A percentile compares a stretch with the other conserved stretches of the same genome.
Evolutionary conservation across 2,888 invertebrate genomes (phyloP).

Genomic region (Uloborus plumipes): DNA sequence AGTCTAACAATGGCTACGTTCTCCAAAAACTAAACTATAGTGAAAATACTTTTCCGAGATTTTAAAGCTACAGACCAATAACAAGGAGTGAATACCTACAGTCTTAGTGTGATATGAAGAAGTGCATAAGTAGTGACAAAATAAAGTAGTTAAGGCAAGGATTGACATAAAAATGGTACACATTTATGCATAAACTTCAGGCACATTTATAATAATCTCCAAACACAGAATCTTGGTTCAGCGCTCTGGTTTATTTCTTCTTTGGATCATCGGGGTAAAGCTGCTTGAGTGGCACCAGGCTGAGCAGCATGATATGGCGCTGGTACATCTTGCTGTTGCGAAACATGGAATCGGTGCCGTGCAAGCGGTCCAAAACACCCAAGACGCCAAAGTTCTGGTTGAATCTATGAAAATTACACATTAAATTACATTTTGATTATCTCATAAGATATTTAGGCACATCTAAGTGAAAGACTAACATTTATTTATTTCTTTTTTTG

Average conservation of each 20-base stretch:
- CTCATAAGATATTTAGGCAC: background rate
- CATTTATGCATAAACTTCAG: constrained; percentile 8
- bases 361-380: constrained; percentile 84
- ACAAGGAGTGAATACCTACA: no score
- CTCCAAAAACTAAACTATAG: no score
- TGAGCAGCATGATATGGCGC: constrained; percentile 75
- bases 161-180: background rate
- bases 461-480: no score
- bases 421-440: background rate
- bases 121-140: no score
- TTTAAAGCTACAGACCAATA: no score
- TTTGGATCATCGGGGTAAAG: constrained; percentile 67
- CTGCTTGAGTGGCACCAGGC: constrained; percentile 70
- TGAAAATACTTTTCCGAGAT: no score
- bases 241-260: constrained; percentile 17
- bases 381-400: constrained; percentile 87
- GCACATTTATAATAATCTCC: constrained; percentile 20
- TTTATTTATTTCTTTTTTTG: no score
- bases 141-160: no score
- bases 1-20: no score
- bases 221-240: background rate
- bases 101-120: no score
- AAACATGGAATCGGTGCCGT: constrained; percentile 85
- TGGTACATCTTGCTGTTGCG: constrained; percentile 80
- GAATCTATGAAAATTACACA: constrained; percentile 76